Evolutionary conservation across 2,113 vertebrate genomes (phyloP).

Genomic region (Ophthalmotilapia sp.): DNA sequence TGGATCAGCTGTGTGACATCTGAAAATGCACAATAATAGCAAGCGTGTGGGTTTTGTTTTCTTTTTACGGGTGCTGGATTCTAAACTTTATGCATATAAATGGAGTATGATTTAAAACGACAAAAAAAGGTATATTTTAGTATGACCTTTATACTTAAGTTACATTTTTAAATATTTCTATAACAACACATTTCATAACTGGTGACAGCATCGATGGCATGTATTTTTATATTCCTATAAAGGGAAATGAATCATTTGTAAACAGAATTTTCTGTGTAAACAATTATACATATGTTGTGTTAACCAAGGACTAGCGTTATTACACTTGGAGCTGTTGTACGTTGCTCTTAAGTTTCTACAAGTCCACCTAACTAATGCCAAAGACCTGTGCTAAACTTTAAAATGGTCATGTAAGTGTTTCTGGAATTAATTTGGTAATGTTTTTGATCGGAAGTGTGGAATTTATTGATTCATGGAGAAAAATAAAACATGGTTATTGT

Average conservation of each 20-base stretch:
- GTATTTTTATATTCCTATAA: background rate
- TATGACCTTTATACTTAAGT: slow-evolving; percentile 1
- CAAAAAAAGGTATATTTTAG: background rate
- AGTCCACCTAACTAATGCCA: slow-evolving; percentile 30
- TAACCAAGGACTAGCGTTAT: background rate
- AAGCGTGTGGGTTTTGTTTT: background rate
- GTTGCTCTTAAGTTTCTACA: background rate
- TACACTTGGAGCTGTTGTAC: background rate
- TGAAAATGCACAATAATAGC: slow-evolving; percentile 34
- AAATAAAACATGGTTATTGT: background rate
- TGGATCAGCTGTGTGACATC: slow-evolving; percentile 5
- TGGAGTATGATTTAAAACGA: slow-evolving; percentile 15
- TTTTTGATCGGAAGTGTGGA: background rate
- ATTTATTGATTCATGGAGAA: background rate
- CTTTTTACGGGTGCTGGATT: slow-evolving; percentile 38
- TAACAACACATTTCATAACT: slow-evolving; percentile 5
- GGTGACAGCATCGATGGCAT: background rate
- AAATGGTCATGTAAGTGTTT: background rate
- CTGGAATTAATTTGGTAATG: background rate
- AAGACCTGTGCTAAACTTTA: background rate
- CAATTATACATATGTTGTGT: background rate
- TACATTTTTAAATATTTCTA: slow-evolving; percentile 16
- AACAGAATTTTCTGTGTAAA: background rate
- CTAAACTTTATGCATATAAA: slow-evolving; percentile 26
- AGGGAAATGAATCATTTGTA: background rate